Base-by-base conservation (phyloP, 2,888 invertebrate species). In the Spodoptera exigua region DNA sequence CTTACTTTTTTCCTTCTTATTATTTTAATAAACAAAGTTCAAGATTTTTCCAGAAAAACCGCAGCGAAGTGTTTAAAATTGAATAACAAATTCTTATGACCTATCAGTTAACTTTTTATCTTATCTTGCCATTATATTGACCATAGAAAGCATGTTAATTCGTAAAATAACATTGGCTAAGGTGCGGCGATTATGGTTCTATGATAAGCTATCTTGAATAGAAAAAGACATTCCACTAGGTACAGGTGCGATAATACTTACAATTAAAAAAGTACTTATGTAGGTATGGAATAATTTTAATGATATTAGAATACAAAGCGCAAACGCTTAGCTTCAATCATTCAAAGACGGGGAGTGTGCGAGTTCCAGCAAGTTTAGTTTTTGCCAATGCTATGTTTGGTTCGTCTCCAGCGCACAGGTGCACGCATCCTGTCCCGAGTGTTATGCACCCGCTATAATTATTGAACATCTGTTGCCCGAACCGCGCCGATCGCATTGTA, bases 401-500 rank as follows among this genome's bases (percentile, higher is more conserved):
- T 73, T 76, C 71, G 84, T 81, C 84, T 86, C 79, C 76, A 62
- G 80, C 70, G 81, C 88, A 90, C 93, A 94, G 93, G 93, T 94
- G 93, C 87, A 80, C 71, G 82, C 92, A 92, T 93, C 93, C 92
- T 92, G 93, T 83, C 79, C 69, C 78, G 74, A 78, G 84, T 79
- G 80, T 80, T 81, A 82, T 79, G 82, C 86, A 85, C 86, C 81
- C 82, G 84, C 78, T 81, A 74, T 84, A 84, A 88, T 88, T 89
- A 85, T 82, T 80, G 84, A 87, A 91, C 93, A 93, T 92, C 91
- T 93, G 93, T 88, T 65, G 73, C 55, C 43, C 43, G 51, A 68
- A 64, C 58, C 54, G 36, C 81, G 79, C 63, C 70, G 49, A 51
- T 55, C 37, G 44, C 49, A 65, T 58, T 69, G 46, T 63, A 41